Percentiles rank a stretch among this genome's conserved stretches.
These are phyloP conservation scores for Odontomyia ornata DNA, from an alignment of 2,888 invertebrate species.

Conservation along the genomic window DNA sequence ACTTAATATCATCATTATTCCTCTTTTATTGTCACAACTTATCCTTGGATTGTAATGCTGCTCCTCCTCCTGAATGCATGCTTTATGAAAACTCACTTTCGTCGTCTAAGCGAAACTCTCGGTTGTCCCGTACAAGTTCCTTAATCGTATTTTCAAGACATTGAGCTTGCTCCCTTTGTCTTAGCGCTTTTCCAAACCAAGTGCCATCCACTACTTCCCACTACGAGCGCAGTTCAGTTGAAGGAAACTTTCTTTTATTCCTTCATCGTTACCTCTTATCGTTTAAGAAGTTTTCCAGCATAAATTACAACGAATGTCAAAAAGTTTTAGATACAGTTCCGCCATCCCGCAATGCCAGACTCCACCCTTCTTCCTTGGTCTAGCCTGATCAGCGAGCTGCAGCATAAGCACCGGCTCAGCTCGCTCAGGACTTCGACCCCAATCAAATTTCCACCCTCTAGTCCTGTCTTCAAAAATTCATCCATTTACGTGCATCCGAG, in stretches of 20 bases:
- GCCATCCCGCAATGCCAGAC: background rate
- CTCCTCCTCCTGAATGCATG: background rate
- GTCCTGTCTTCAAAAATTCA: too few species aligned
- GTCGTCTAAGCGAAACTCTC: background rate
- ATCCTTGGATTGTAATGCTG: background rate
- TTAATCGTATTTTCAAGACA: slow-evolving; percentile 3
- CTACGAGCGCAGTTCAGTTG: too few species aligned
- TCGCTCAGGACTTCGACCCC: background rate
- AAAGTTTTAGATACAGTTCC: background rate
- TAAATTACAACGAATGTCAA: slow-evolving; percentile 25
- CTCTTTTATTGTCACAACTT: background rate
- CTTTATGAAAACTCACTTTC: background rate
- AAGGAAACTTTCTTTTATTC: background rate
- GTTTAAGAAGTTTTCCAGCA: slow-evolving; percentile 1
- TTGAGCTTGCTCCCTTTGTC: background rate
- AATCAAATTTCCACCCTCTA: too few species aligned
- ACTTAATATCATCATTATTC: background rate
- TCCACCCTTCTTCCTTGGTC: background rate
- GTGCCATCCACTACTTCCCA: background rate
- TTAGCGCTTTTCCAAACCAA: background rate
- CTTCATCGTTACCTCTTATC: slow-evolving; percentile 9
- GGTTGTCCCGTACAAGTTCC: background rate
- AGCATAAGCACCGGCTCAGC: too few species aligned
- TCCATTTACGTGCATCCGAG: too few species aligned
- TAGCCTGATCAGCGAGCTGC: background rate